Base-by-base conservation (phyloP, 2,797 vertebrate genomes). In the Pangasius djambal region DNA sequence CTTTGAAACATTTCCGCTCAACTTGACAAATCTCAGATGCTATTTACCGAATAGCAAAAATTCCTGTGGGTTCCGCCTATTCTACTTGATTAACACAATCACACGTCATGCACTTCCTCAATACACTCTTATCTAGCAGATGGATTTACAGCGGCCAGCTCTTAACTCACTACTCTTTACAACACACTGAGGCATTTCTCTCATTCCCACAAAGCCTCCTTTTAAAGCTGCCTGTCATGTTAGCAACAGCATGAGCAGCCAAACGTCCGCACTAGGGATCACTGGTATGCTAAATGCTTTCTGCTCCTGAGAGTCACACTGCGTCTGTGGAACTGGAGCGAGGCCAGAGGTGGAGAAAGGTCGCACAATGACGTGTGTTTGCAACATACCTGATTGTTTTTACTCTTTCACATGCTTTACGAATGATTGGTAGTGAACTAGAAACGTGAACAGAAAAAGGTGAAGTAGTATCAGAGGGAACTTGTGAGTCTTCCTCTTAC, bases 251-350 rank as follows among this genome's bases (percentile, higher is more conserved):
- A 18, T 55, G 79, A 79, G 82, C 87, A 88, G 81, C 44, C 10
- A 86, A 83, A 83, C 63, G 83, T 87, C 72, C 69, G 69, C 86
- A 87, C 72, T 65, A 85, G 83, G 82, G 83, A 87, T 88, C 83
- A 88, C 88, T 72, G 85, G 77, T 86, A 79, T 52, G 37, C 79
- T 85, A 79, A 89, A 86, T 88, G 63, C 86, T 88, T 91, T 89
- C 88, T 70, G 82, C 85, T 77, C 72, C 78, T 88, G 86, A 75
- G 9, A 40, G 59, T 69, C 28, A 78, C 1, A 1, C 57, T 9
- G 48, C 6, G 4, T 52, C 61, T 34, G 40, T 79, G 44, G 78
- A 75, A 81, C 6, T 44, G 91, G 61, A 92, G 93, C 92, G 93
- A 90, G 79, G 90, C 63, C 65, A 9, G 57, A 70, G 86, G 16